Evolutionary conservation across 2,113 vertebrate species (phyloP).

Genomic region (Scomber colias): DNA sequence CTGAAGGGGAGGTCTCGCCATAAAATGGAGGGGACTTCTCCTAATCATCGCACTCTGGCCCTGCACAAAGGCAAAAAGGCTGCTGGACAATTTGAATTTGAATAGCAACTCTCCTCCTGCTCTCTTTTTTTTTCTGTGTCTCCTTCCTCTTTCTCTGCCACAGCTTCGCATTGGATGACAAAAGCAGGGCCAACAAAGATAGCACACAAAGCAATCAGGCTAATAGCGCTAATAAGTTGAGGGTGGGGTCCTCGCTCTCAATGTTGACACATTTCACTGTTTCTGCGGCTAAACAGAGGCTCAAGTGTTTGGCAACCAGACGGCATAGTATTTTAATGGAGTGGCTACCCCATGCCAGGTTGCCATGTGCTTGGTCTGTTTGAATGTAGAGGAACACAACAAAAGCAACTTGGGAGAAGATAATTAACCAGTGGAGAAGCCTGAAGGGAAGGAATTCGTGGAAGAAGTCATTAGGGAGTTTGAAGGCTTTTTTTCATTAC

Average conservation of each 20-base stretch:
- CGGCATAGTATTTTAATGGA: constrained; percentile 76
- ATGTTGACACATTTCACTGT: constrained; percentile 85
- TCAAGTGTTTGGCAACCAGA: constrained; percentile 84
- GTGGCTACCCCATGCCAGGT: constrained; percentile 76
- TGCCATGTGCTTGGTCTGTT: constrained; percentile 76
- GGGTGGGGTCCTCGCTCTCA: constrained; percentile 76
- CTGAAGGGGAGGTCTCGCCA: constrained; percentile 62
- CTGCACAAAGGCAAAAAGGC: constrained; percentile 80
- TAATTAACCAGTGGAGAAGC: constrained; percentile 73
- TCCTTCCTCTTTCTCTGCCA: constrained; percentile 59
- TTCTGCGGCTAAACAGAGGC: constrained; percentile 84
- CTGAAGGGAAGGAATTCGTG: constrained; percentile 46
- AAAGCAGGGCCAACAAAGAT: constrained; percentile 83
- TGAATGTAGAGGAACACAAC: constrained; percentile 66
- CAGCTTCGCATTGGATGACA: constrained; percentile 63
- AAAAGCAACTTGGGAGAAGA: constrained; percentile 71
- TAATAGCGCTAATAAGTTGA: constrained; percentile 87
- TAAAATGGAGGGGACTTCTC: constrained; percentile 77
- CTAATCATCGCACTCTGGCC: constrained; percentile 82
- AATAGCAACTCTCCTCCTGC: constrained; percentile 75
- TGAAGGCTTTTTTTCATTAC: constrained; percentile 6
- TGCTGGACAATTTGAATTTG: constrained; percentile 82
- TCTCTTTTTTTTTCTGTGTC: constrained; percentile 46
- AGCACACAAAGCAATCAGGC: constrained; percentile 81
- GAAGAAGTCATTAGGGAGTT: constrained; percentile 41